Conservation (phyloP, 2,888 invertebrate genomes). For the Chironomus tentans region DNA sequence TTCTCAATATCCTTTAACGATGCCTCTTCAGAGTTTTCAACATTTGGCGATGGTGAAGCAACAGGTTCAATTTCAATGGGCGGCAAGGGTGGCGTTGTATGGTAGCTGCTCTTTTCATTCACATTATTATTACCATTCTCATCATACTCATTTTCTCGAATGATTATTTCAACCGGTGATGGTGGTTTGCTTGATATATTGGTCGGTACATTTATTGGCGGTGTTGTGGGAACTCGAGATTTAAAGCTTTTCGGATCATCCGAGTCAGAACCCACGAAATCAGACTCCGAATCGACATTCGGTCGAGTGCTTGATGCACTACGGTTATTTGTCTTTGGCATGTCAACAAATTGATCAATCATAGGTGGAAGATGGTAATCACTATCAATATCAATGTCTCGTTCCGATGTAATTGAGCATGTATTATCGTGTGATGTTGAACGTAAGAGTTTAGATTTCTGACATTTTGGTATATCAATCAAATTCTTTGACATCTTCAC, state of each 20-base stretch:
- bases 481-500: constrained; percentile 29
- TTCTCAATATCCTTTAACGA: not conserved
- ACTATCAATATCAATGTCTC: not conserved
- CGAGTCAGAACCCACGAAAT: constrained; percentile 46
- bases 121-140: not conserved
- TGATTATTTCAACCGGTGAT: constrained; percentile 19
- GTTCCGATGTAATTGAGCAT: constrained; percentile 10
- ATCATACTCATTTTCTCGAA: not conserved
- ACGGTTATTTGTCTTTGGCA: constrained; percentile 30
- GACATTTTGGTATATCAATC: constrained; percentile 6
- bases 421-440: constrained; percentile 29
- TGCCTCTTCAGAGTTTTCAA: not conserved
- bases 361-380: constrained; percentile 58
- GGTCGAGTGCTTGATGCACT: constrained; percentile 64
- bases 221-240: constrained; percentile 15
- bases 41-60: not conserved
- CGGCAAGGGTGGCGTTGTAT: constrained; percentile 12
- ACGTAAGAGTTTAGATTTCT: constrained; percentile 16
- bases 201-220: not conserved
- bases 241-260: constrained; percentile 32
- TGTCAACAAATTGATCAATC: constrained; percentile 52
- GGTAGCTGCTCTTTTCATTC: not conserved
- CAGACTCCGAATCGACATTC: constrained; percentile 57
- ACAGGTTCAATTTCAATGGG: constrained; percentile 10
- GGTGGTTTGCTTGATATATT: not conserved